Percentiles rank a stretch among this genome's conserved stretches.
Conservation (phyloP, 23 tunicate species). For the Styela clava region DNA sequence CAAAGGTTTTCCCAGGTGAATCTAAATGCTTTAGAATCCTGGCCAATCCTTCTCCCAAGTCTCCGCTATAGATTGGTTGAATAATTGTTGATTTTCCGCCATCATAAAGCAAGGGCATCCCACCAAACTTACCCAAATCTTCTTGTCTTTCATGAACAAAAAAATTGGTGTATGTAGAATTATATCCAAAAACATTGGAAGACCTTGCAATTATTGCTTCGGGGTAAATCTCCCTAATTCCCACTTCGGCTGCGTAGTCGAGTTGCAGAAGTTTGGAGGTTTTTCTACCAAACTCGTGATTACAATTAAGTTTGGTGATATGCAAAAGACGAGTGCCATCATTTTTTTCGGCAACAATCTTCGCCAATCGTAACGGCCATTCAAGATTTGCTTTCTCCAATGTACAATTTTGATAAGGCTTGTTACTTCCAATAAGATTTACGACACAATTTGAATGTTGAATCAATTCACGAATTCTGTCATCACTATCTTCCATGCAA, state of each 20-base stretch:
- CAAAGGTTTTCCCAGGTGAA: slow-evolving; percentile 90
- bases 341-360: slow-evolving; percentile 84
- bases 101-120: slow-evolving; percentile 55
- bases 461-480: slow-evolving; percentile 53
- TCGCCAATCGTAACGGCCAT: slow-evolving; percentile 89
- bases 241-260: slow-evolving; percentile 60
- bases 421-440: slow-evolving; percentile 60
- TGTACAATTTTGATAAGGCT: slow-evolving; percentile 53
- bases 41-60: slow-evolving; percentile 76
- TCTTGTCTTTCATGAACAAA: slow-evolving; percentile 15
- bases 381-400: slow-evolving; percentile 90
- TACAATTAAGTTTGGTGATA: slow-evolving; percentile 61
- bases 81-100: slow-evolving; percentile 65
- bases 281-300: slow-evolving; percentile 49
- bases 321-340: slow-evolving; percentile 93
- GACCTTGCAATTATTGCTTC: slow-evolving; percentile 76
- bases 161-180: slow-evolving; percentile 36
- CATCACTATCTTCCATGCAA: slow-evolving; percentile 57
- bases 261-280: slow-evolving; percentile 43
- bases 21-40: slow-evolving; percentile 67
- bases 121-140: slow-evolving; percentile 39
- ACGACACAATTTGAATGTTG: slow-evolving; percentile 85
- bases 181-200: slow-evolving; percentile 40
- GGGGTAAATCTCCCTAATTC: slow-evolving; percentile 85
- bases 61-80: slow-evolving; percentile 67